Conservation (phyloP, 2,113 vertebrate genomes). For the Petroica traversi region DNA sequence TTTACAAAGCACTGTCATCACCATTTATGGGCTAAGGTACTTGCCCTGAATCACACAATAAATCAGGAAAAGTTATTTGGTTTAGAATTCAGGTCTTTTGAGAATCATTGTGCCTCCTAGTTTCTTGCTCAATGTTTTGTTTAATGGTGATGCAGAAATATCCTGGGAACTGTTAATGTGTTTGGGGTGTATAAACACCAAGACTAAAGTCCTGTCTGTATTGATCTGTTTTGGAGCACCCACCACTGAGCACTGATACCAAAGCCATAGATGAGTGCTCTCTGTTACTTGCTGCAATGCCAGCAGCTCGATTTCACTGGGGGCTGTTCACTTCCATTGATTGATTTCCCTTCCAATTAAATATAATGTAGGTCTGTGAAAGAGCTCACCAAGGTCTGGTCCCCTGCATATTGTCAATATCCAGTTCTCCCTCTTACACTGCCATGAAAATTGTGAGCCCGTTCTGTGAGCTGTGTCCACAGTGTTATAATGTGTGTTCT, state of each 20-base stretch:
- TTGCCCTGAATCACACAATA: not conserved
- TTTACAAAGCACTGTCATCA: not conserved
- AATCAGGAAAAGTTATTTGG: not conserved
- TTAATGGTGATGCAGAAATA: not conserved
- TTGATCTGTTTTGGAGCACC: not conserved
- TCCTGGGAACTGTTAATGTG: not conserved
- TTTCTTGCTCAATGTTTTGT: conserved; percentile 22
- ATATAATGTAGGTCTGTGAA: not conserved
- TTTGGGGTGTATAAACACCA: not conserved
- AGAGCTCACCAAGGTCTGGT: not conserved
- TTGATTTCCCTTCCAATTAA: not conserved
- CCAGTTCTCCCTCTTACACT: not conserved
- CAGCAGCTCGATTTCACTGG: not conserved
- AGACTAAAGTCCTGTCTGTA: not conserved
- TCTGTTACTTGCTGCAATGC: not conserved
- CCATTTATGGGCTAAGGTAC: not conserved
- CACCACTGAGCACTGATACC: not conserved
- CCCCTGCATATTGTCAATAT: not conserved
- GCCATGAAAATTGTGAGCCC: not conserved
- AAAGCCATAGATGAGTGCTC: not conserved
- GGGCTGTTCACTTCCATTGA: not conserved
- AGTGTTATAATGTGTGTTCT: conserved; percentile 17
- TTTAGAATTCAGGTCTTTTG: not conserved
- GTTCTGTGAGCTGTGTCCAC: not conserved
- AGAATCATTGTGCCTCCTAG: not conserved